Base-by-base conservation (phyloP, 2,888 invertebrate species). In the Cremastinae sp. region DNA sequence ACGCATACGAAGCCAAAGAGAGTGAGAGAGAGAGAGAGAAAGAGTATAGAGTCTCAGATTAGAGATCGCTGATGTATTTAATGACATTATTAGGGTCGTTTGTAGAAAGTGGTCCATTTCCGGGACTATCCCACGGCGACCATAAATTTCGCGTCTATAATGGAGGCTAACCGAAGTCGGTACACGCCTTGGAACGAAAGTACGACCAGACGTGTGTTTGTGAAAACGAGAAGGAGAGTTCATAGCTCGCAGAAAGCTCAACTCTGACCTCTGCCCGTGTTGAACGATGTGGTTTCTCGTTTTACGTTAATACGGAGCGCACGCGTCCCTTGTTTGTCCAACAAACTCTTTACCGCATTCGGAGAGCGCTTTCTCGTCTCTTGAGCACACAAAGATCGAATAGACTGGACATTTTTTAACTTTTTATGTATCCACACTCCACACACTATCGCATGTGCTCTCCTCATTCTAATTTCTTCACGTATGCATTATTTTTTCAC, bases 41-140 rank as follows among this genome's bases (percentile, higher is more conserved):
- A 28, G 28, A 28, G 5, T 2, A 28, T 2, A 2, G 28, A 82
- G 75, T 79, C 80, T 78, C 79, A 86, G 87, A 87, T 88, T 87
- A 86, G 85, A 81, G 82, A 83, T 84, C 83, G 79, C 83, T 81
- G 84, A 87, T 86, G 84, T 83, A 85, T 87, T 84, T 87, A 86
- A 88, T 87, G 84, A 83, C 81, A 84, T 87, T 87, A 88, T 88
- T 88, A 88, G 83, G 83, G 84, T 85, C 85, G 83, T 83, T 83
- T 76, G 69, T 81, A 82, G 84, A 82, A 86, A 86, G 82, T 83
- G 83, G 83, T 78, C 75, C 83, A 82, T 79, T 84, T 83, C 84
- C 82, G 80, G 83, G 81, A 81, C 65, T 71, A 84, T 87, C 86
- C 88, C 87, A 78, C 75, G 87, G 82, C 76, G 81, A 78, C 80